Evolutionary conservation across 2,888 invertebrate genomes (phyloP).

Genomic region (Drosophila rubida): DNA sequence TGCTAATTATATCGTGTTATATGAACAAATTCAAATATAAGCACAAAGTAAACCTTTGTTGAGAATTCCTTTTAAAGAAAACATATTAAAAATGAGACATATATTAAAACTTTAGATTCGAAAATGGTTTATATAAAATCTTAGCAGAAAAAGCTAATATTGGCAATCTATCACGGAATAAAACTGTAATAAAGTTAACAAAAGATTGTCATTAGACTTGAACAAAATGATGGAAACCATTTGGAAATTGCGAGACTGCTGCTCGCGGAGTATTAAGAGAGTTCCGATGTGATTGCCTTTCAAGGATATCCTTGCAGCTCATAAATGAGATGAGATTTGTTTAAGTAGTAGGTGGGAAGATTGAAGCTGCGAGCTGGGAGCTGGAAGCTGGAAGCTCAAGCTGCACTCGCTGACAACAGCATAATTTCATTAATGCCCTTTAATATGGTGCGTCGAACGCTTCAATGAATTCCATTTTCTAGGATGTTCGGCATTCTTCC

Average conservation of each 20-base stretch:
- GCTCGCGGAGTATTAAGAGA: neutral
- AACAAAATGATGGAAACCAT: neutral
- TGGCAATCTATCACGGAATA: neutral
- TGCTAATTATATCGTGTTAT: slow-evolving; percentile 13
- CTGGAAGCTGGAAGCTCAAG: neutral
- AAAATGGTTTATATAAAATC: too few relatives aligned
- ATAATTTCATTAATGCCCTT: slow-evolving; percentile 71
- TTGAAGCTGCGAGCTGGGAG: neutral
- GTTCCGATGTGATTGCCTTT: slow-evolving; percentile 2
- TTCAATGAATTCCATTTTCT: slow-evolving; percentile 60
- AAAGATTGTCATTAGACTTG: neutral
- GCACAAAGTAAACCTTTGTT: too few relatives aligned
- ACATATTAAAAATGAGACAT: too few relatives aligned
- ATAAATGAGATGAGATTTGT: slow-evolving; percentile 15
- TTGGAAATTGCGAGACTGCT: neutral
- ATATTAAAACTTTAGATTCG: too few relatives aligned
- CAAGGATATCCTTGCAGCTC: neutral
- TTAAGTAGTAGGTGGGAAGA: neutral
- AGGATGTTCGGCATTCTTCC: slow-evolving; percentile 17
- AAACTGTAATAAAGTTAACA: neutral
- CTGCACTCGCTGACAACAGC: slow-evolving; percentile 36
- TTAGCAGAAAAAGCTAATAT: too few relatives aligned
- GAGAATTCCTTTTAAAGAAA: too few relatives aligned
- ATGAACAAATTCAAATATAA: neutral
- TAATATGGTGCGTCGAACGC: slow-evolving; percentile 58